Evolutionary conservation across 1,140 invertebrate species (phyloP), one percentile per base, ranked within the genome.

Genomic region (Drosophila orena): DNA sequence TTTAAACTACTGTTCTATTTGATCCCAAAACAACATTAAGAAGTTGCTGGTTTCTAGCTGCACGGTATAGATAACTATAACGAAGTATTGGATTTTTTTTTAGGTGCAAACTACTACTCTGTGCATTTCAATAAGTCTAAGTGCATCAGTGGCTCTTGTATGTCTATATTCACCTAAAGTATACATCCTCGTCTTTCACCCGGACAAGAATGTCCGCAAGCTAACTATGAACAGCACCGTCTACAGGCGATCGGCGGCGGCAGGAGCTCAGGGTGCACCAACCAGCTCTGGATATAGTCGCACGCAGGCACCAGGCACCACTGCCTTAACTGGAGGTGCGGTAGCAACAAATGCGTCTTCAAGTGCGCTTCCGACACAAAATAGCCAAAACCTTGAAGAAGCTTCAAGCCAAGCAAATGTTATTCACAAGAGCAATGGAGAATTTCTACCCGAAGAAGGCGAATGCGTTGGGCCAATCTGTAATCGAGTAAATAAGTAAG

Each of bases 161-260:
- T 97, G 96, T 81, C 93, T 97, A 0, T 97, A 97, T 92, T 95
- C 94, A 2, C 96, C 96, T 2, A 97, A 97, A 92, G 94, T 97
- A 40, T 96, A 96, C 83, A 94, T 96, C 42, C 94, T 96, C 14
- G 92, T 96, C 20, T 96, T 96, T 90, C 95, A 96, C 84, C 96
- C 96, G 0, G 95, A 96, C 86, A 97, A 96, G 78, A 96, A 96
- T 80, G 94, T 96, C 0, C 93, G 96, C 27, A 93, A 93, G 65
- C 58, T 93, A 27, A 93, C 93, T 38, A 93, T 93, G 93, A 93
- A 93, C 35, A 93, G 92, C 62, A 93, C 93, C 10, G 92, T 93
- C 15, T 93, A 93, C 64, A 81, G 92, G 56, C 89, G 92, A 38
- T 92, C 92, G 35, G 90, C 81, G 1, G 79, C 88, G 11, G 37